A percentile compares a stretch with the other conserved stretches of the same genome.
These are phyloP conservation scores for Caretta caretta DNA, from an alignment of 2,113 vertebrate genomes.

Conservation along the genomic window DNA sequence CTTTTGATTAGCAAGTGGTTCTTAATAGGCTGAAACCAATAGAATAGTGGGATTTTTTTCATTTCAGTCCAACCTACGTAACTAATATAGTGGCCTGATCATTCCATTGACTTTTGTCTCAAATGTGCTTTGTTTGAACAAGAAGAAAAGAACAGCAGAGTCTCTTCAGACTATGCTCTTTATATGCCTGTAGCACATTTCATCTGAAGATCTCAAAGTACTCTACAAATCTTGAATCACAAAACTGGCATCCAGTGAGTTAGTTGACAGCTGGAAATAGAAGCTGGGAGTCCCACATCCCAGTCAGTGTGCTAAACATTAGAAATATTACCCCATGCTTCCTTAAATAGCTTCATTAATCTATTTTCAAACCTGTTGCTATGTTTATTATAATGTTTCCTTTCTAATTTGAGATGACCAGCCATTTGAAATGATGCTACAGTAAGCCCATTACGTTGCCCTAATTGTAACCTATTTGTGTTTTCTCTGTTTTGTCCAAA, in stretches of 20 bases:
- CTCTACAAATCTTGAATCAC: neutral
- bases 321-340: neutral
- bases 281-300: neutral
- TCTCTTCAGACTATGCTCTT: neutral
- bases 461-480: conserved; percentile 58
- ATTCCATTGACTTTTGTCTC: neutral
- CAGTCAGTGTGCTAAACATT: neutral
- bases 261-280: neutral
- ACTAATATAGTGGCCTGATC: neutral
- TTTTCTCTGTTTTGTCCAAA: conserved; percentile 55
- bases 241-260: neutral
- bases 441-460: conserved; percentile 42
- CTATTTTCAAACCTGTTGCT: conserved; percentile 33
- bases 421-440: conserved; percentile 21
- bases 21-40: neutral
- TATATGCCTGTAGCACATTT: neutral
- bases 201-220: neutral
- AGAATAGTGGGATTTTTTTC: neutral
- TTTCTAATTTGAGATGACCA: conserved; percentile 27
- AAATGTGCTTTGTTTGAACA: neutral
- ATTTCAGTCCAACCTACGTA: neutral
- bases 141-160: neutral
- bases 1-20: conserved; percentile 19
- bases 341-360: neutral
- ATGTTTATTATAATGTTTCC: conserved; percentile 2